Evolutionary conservation across 2,113 vertebrate genomes (phyloP).

Genomic region (Chaetodon auriga): DNA sequence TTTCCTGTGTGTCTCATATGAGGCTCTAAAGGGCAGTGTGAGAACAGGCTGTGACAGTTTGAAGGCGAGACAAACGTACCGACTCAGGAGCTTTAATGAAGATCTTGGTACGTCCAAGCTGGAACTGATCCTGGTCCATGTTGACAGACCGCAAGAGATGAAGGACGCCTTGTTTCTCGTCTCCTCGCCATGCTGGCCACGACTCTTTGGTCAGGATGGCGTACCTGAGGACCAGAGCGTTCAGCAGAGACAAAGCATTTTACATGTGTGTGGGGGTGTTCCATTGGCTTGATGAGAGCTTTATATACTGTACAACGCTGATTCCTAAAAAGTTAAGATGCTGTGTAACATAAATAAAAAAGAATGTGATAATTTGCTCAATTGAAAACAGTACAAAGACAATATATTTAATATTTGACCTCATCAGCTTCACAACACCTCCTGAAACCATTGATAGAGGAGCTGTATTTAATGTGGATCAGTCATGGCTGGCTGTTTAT

Average conservation of each 20-base stretch:
- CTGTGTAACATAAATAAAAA: too few relatives aligned
- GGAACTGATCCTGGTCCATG: slow-evolving; percentile 97
- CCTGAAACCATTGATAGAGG: too few relatives aligned
- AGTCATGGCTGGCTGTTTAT: too few relatives aligned
- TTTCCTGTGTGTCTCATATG: background rate
- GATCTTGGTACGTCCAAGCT: slow-evolving; percentile 93
- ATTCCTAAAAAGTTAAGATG: too few relatives aligned
- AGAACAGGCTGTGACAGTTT: background rate
- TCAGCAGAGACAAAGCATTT: background rate
- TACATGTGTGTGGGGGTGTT: background rate
- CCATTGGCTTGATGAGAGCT: background rate
- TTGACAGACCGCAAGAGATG: slow-evolving; percentile 94
- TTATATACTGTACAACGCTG: too few relatives aligned
- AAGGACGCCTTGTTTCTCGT: slow-evolving; percentile 95
- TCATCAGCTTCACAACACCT: too few relatives aligned
- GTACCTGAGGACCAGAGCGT: slow-evolving; percentile 83
- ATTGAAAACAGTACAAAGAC: too few relatives aligned
- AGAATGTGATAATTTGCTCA: too few relatives aligned
- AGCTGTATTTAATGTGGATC: too few relatives aligned
- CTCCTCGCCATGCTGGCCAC: slow-evolving; percentile 95
- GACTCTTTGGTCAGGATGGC: slow-evolving; percentile 97
- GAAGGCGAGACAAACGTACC: slow-evolving; percentile 81
- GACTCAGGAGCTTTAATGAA: slow-evolving; percentile 99
- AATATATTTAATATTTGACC: too few relatives aligned
- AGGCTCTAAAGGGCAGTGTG: background rate